Evolutionary conservation across 1,140 invertebrate species (phyloP), one percentile per base, ranked within the genome.

Genomic region (Temnothorax curvispinosus): DNA sequence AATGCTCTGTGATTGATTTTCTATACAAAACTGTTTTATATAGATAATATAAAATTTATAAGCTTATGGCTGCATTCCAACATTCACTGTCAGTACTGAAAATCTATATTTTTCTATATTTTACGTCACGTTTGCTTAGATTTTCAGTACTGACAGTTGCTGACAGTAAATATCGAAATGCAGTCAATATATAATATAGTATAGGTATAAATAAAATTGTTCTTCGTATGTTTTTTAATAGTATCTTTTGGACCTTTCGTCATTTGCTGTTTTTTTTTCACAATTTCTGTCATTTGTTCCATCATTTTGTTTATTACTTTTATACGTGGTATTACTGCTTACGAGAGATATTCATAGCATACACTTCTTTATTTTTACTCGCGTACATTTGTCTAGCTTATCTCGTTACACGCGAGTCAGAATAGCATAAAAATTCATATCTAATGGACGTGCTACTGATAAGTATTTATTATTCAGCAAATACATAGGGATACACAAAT

Each of bases 311-410:
- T 44, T 27, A 58, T 41, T 44, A 21, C 8, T 58, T 58, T 76
- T 11, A 4, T 38, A 44, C 8, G 7, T 76, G 15, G 11, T 54
- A 21, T 76, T 64, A 78, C 32, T 27, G 60, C 41, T 78, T 64
- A 78, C 47, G 76, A 65, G 76, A 78, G 18, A 65, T 65, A 78
- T 78, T 65, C 15, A 2, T 54, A 11, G 21, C 58, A 78, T 64
- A 62, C 15, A 65, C 18, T 78, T 75, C 60, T 87, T 74, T 67
- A 60, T 47, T 82, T 81, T 62, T 35, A 52, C 47, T 85, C 77
- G 15, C 58, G 7, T 50, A 21, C 60, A 78, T 78, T 77, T 60
- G 38, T 77, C 18, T 64, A 77, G 56, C 56, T 77, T 78, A 78
- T 78, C 72, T 75, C 32, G 41, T 78, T 11, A 32, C 32, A 32